Base-by-base conservation (phyloP, 2,113 vertebrate genomes). In the Salvelinus fontinalis region DNA sequence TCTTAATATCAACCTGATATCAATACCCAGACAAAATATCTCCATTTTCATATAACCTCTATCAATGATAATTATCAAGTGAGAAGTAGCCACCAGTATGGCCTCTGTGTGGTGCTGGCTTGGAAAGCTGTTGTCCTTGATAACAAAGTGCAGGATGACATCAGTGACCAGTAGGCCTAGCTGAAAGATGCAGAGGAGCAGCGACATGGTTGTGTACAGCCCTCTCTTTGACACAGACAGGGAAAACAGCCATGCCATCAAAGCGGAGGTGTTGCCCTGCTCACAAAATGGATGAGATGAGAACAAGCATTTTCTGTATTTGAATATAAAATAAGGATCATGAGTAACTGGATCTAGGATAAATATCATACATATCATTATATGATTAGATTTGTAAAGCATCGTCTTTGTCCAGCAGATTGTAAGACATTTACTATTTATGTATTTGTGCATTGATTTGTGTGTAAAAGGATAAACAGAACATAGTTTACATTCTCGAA, bases 141-240 rank as follows among this genome's bases (percentile, higher is more conserved):
- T 70, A 18, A 70, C 31, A 22, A 70, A 70, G 11, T 70, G 39
- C 5, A 70, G 20, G 20, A 70, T 70, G 31, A 48, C 39, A 70
- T 70, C 67, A 48, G 39, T 1, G 67, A 39, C 14, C n/a, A 44
- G 67, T n/a, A 70, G 67, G 11, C 31, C n/a, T 13, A 70, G 6
- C n/a, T 70, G 67, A 39, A 70, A 70, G 31, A 49, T 70, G 39
- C 14, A 70, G 67, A 48, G 39, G 1, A 70, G 67, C 67, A 70
- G 18, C 1, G 67, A 70, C 39, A 70, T 11, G 39, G 20, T 18
- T 39, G 18, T 70, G 39, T 44, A 48, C 67, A 70, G 29, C 20
- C 67, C 31, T 48, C 34, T 39, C 29, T 70, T 70, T 3, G 67
- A n/a, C 2, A 70, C 67, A 48, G 67, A 48, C 18, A 22, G 67